Conservation (phyloP, 2,113 vertebrate species). For the Excalfactoria chinensis region DNA sequence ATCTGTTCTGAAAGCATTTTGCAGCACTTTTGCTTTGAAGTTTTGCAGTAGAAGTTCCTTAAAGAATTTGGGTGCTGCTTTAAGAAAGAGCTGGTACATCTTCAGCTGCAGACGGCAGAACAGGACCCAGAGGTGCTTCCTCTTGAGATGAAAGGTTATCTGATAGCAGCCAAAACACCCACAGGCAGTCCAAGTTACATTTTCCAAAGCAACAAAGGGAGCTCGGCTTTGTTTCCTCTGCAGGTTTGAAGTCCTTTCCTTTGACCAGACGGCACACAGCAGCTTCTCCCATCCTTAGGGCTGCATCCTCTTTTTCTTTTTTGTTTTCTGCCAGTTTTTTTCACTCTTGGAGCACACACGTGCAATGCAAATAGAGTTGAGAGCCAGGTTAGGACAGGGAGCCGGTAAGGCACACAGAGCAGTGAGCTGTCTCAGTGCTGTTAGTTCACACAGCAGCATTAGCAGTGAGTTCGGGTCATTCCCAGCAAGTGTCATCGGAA, state of each 20-base stretch:
- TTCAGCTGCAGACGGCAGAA: not conserved
- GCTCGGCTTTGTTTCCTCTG: slow-evolving; percentile 30
- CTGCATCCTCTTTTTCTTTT: slow-evolving; percentile 56
- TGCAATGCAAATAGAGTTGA: slow-evolving; percentile 43
- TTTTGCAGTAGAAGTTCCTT: not conserved
- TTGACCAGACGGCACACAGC: not conserved
- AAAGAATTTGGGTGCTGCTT: not conserved
- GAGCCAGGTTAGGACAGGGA: not conserved
- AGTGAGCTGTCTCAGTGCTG: not conserved
- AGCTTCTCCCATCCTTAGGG: slow-evolving; percentile 25
- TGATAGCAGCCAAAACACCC: not conserved
- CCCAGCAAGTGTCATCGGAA: not conserved
- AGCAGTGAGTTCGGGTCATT: slow-evolving; percentile 41
- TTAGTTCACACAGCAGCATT: slow-evolving; percentile 53
- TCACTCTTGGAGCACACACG: slow-evolving; percentile 36
- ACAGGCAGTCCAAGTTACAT: not conserved
- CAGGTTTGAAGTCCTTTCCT: not conserved
- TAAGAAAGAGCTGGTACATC: not conserved
- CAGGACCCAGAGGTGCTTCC: not conserved
- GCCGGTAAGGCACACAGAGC: not conserved
- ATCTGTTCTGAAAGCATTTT: not conserved
- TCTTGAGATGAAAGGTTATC: not conserved
- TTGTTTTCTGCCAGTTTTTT: slow-evolving; percentile 38
- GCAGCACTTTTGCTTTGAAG: not conserved
- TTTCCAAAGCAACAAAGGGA: not conserved